Percentiles rank a stretch among this genome's conserved stretches.
phyloP scores from a whole-genome alignment of 1,140 invertebrate genomes.

The Drosophila miranda region DNA sequence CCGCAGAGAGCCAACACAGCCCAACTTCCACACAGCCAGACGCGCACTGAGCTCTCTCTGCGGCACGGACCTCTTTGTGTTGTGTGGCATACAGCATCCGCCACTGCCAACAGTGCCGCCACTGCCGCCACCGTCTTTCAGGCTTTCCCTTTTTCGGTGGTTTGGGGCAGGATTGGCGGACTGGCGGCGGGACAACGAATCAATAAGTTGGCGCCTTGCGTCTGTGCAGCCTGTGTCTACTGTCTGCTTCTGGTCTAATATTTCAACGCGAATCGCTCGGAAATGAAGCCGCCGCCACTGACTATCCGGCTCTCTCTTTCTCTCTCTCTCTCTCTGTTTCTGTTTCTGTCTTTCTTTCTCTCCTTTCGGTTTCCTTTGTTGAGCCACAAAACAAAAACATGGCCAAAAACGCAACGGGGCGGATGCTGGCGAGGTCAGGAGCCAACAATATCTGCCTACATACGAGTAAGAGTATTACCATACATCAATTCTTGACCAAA shows the following conservation, averaged over 20 bases:
- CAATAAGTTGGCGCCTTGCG: constrained; percentile 80
- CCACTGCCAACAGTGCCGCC: constrained; percentile 17
- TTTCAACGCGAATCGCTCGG: constrained; percentile 58
- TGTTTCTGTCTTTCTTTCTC: constrained; percentile 16
- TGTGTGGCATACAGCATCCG: constrained; percentile 53
- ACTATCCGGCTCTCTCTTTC: no score
- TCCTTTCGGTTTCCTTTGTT: constrained; percentile 20
- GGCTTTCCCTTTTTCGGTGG: constrained; percentile 54
- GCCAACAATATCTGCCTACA: constrained; percentile 15
- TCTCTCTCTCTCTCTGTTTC: background rate
- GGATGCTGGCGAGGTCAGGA: constrained; percentile 57
- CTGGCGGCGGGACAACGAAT: constrained; percentile 50
- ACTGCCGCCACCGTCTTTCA: constrained; percentile 6
- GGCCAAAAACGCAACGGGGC: constrained; percentile 18
- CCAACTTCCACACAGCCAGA: constrained; percentile 71
- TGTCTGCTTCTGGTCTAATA: constrained; percentile 77
- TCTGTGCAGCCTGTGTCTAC: constrained; percentile 72
- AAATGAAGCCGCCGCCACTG: constrained; percentile 48
- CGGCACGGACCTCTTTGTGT: constrained; percentile 22
- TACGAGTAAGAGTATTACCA: constrained; percentile 20
- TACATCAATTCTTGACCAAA: constrained; percentile 48
- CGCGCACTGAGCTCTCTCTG: constrained; percentile 59
- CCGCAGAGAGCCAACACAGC: constrained; percentile 26
- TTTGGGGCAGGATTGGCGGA: no score
- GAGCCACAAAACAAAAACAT: background rate